These are phyloP conservation scores for Lanius ludovicianus DNA, from an alignment of 2,113 vertebrate genomes.

Conservation along the genomic window DNA sequence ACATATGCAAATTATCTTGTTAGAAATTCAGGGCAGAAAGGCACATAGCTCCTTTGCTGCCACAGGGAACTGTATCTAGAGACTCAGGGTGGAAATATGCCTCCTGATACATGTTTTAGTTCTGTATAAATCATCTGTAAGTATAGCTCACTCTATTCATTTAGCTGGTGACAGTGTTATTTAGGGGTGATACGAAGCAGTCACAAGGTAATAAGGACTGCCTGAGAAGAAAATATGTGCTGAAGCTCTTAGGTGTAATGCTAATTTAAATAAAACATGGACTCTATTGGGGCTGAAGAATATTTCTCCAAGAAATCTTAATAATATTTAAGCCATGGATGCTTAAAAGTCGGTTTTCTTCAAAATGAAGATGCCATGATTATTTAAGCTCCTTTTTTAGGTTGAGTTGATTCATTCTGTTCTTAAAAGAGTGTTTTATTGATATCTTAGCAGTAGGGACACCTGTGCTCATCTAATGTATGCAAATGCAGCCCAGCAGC, in stretches of 20 bases:
- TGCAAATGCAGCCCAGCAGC: neutral
- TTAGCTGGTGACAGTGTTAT: slow-evolving; percentile 30
- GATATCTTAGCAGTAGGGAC: neutral
- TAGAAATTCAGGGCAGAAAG: slow-evolving; percentile 18
- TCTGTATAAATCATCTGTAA: slow-evolving; percentile 25
- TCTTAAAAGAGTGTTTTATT: neutral
- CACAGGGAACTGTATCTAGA: neutral
- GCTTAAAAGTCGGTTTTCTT: neutral
- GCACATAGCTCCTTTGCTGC: neutral
- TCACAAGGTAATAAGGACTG: slow-evolving; percentile 18
- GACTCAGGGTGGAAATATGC: neutral
- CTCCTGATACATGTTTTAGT: neutral
- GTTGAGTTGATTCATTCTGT: neutral
- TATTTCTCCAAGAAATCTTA: neutral
- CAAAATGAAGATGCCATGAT: neutral
- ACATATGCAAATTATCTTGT: neutral
- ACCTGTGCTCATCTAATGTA: neutral
- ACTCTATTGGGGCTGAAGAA: neutral
- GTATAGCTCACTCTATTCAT: neutral
- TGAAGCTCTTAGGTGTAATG: slow-evolving; percentile 38
- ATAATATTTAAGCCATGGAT: neutral
- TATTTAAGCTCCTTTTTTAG: neutral
- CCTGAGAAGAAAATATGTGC: slow-evolving; percentile 29
- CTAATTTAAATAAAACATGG: slow-evolving; percentile 37
- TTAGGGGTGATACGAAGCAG: neutral